Conservation (phyloP, 2,888 invertebrate genomes). For the Catocala sponsa region DNA sequence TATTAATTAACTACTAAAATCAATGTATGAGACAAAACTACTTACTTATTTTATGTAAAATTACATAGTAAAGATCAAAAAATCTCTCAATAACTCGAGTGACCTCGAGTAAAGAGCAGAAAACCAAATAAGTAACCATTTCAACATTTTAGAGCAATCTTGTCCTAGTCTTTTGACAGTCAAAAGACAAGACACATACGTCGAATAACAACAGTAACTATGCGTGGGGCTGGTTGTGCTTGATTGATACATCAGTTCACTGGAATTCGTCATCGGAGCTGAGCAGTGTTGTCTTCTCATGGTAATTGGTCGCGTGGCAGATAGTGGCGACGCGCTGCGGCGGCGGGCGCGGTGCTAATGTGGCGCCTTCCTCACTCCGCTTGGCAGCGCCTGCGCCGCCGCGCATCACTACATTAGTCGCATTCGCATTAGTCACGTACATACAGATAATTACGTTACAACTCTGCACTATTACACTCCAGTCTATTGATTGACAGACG, state of each 20-base stretch:
- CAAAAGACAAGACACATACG: constrained; percentile 36
- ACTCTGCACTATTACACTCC: neutral
- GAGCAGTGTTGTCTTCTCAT: constrained; percentile 98
- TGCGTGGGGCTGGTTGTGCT: constrained; percentile 20
- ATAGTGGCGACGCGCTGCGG: constrained; percentile 94
- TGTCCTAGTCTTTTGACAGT: constrained; percentile 32
- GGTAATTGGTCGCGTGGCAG: constrained; percentile 92
- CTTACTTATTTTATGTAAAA: no score
- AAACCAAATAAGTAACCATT: neutral
- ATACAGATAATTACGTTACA: neutral
- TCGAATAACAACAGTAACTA: constrained; percentile 46
- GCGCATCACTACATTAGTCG: constrained; percentile 74
- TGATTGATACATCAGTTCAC: constrained; percentile 73
- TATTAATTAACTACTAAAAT: no score
- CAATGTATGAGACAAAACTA: no score
- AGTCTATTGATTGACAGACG: no score
- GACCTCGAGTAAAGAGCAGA: neutral
- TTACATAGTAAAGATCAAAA: no score
- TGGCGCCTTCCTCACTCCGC: constrained; percentile 79
- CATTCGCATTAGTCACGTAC: neutral
- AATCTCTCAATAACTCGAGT: neutral
- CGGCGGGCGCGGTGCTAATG: constrained; percentile 88
- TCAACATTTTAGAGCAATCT: neutral
- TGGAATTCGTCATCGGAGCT: constrained; percentile 98
- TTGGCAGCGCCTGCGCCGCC: constrained; percentile 70